Conservation (phyloP, 2,113 vertebrate genomes). For the Macquaria ambigua region DNA sequence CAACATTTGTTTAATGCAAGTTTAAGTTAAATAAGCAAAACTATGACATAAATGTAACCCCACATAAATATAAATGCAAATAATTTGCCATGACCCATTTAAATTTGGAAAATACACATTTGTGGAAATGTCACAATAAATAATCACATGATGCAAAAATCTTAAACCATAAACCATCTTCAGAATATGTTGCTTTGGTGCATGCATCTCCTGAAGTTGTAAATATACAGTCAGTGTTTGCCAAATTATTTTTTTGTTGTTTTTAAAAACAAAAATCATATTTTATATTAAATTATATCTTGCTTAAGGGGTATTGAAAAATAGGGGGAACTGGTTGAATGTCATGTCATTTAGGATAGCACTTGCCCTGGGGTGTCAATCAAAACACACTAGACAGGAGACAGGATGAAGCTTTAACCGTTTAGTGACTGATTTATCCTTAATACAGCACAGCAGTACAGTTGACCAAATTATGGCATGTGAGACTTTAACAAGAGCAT, state of each 20-base stretch:
- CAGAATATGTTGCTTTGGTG: background rate
- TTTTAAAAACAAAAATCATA: too few species aligned
- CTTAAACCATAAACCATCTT: background rate
- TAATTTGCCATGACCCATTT: background rate
- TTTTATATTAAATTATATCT: too few species aligned
- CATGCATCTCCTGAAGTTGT: background rate
- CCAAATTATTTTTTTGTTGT: background rate
- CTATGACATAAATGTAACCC: background rate
- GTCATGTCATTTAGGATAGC: too few species aligned
- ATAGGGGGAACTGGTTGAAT: too few species aligned
- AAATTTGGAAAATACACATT: background rate
- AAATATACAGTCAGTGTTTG: background rate
- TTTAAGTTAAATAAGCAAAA: background rate
- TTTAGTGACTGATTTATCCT: too few species aligned
- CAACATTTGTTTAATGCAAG: too few species aligned
- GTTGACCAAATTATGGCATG: too few species aligned
- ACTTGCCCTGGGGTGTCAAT: too few species aligned
- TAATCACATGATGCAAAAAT: background rate
- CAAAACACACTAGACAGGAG: too few species aligned
- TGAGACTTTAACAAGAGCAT: background rate
- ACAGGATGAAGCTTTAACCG: too few species aligned
- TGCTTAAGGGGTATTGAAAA: background rate
- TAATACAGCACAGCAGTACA: too few species aligned
- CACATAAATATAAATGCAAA: background rate
- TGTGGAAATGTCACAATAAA: background rate